Conservation (phyloP, 2,888 invertebrate species). For the Cordilura impudica region DNA sequence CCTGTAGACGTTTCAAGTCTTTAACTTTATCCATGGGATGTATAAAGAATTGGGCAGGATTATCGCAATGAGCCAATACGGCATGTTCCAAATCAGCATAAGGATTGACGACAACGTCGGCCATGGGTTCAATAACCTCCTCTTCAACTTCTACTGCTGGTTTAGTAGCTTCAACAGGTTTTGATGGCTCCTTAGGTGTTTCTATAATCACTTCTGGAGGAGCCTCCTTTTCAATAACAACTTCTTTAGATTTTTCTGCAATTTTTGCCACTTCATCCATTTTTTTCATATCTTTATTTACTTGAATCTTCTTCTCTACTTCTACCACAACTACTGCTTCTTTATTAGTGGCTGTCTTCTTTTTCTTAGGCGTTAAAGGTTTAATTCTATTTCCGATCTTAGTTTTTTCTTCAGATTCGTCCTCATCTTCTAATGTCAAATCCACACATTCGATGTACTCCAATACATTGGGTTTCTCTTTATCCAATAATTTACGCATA, state of each 20-base stretch:
- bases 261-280: not conserved
- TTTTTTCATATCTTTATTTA: slow-evolving; percentile 11
- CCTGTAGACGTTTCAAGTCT: slow-evolving; percentile 81
- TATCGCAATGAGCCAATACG: slow-evolving; percentile 85
- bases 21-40: slow-evolving; percentile 81
- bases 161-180: not conserved
- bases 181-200: not conserved
- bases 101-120: slow-evolving; percentile 68
- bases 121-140: slow-evolving; percentile 7
- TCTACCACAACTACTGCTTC: slow-evolving; percentile 34
- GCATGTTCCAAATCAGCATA: slow-evolving; percentile 78
- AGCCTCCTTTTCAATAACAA: not conserved
- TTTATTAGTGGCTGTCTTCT: slow-evolving; percentile 48
- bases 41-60: slow-evolving; percentile 87
- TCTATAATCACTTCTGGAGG: not conserved
- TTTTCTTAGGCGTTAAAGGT: slow-evolving; percentile 63
- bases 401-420: slow-evolving; percentile 63
- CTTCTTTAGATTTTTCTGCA: not conserved
- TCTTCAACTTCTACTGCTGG: not conserved
- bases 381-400: slow-evolving; percentile 44
- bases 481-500: slow-evolving; percentile 73
- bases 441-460: slow-evolving; percentile 76
- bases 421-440: slow-evolving; percentile 74
- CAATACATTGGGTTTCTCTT: slow-evolving; percentile 69
- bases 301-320: slow-evolving; percentile 44